Evolutionary conservation across 2,797 vertebrate species (phyloP), one percentile per base, ranked within the genome.

Genomic region (Simalia tracyae): DNA sequence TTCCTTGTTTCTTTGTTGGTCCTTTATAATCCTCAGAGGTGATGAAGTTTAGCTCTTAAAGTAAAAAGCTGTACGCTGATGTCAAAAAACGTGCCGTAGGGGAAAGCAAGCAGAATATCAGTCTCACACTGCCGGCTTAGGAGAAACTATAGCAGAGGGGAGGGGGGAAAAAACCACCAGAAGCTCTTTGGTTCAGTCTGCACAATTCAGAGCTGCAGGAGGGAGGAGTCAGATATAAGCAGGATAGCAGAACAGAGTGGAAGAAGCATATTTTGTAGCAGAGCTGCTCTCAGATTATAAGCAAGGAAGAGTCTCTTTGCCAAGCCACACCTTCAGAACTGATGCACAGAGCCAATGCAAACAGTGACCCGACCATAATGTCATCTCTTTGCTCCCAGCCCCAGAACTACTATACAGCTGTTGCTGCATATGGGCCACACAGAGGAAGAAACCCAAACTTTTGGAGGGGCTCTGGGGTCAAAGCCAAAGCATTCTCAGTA

Each of bases 221-320:
- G 97, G 97, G 97, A 97, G 97, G 97, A 96, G 97, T 94, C 96
- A 95, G 96, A 89, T 88, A 92, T 50, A 46, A 95, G 97, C 96
- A 93, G 95, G 94, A 91, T 31, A 96, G 94, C 92, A 68, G 94
- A 42, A 91, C 19, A 14, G 92, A 95, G 36, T 93, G 50, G 87
- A 95, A 92, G 31, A 87, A 88, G 92, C 86, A 72, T 92, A 91
- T 91, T 72, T 60, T 15, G 84, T 31, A 87, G 15, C 1, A 0
- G 89, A 87, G 93, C 95, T 93, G 90, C 91, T 92, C 86, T 86
- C 42, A 63, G 94, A 84, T 76, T 31, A 2, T 26, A 92, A 94
- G 94, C 84, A 87, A 86, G 94, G 61, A 94, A 63, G 91, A 26
- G 50, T 1, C 90, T 87, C 92, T 93, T 93, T 57, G 94, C 90